phyloP scores from a whole-genome alignment of 2,888 invertebrate species.

The Euproctis similis region DNA sequence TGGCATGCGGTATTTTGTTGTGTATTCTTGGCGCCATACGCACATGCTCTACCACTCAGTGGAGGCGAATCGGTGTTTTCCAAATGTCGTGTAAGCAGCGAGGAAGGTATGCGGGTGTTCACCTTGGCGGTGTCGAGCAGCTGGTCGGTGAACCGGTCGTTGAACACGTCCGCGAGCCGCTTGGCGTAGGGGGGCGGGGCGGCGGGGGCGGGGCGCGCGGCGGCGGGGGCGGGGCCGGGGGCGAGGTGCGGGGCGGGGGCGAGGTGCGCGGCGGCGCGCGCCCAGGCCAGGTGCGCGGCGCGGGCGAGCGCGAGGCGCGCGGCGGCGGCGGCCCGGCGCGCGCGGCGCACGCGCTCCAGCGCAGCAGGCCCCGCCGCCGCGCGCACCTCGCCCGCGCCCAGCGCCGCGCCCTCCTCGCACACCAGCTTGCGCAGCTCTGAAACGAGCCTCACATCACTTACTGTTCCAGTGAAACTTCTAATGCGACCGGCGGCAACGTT shows the following conservation, averaged over 20 bases:
- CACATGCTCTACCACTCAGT: no score
- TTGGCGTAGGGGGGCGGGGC: constrained; percentile 82
- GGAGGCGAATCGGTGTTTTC: no score
- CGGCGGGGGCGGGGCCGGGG: constrained; percentile 45
- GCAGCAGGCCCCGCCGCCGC: constrained; percentile 25
- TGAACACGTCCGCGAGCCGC: constrained; percentile 82
- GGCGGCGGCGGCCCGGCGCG: constrained; percentile 76
- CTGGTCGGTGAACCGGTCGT: constrained; percentile 85
- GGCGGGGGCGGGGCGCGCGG: constrained; percentile 77
- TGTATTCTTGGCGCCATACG: no score
- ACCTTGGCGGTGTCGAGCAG: constrained; percentile 81
- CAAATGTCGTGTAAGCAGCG: no score
- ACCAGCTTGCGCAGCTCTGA: constrained; percentile 74
- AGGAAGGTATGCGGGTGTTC: no score
- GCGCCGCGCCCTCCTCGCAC: constrained; percentile 19
- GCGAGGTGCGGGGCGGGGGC: background rate
- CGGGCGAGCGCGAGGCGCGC: constrained; percentile 81
- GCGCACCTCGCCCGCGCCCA: constrained; percentile 39
- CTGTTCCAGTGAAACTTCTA: no score
- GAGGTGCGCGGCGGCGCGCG: constrained; percentile 70
- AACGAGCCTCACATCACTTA: no score
- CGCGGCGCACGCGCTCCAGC: constrained; percentile 26
- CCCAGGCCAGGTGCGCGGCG: constrained; percentile 85
- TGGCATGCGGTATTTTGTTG: no score
- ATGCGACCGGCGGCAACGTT: no score